Percentiles rank a stretch among this genome's conserved stretches.
Evolutionary conservation across 2,888 invertebrate genomes (phyloP).

Genomic region (Thera britannica): DNA sequence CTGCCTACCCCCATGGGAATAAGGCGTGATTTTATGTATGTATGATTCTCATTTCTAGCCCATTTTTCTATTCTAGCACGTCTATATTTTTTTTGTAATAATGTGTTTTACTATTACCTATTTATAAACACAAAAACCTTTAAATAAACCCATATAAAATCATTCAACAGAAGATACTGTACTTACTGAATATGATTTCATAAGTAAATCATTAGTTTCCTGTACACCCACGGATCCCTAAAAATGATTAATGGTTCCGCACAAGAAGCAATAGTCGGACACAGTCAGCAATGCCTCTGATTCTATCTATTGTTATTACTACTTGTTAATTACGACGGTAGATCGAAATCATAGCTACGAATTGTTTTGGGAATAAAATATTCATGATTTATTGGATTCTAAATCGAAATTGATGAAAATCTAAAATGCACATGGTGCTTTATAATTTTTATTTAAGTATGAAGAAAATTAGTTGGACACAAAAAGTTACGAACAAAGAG

Average conservation of each 20-base stretch:
- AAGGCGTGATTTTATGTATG: too few species aligned
- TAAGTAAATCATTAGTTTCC: not conserved
- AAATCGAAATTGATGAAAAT: not conserved
- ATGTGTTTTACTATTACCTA: too few species aligned
- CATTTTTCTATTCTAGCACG: too few species aligned
- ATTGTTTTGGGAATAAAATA: conserved; percentile 12
- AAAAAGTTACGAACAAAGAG: too few species aligned
- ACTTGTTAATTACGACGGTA: conserved; percentile 41
- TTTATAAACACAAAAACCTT: too few species aligned
- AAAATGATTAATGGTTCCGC: conserved; percentile 68
- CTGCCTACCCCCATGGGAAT: too few species aligned
- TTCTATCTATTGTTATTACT: conserved; percentile 53
- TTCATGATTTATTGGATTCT: not conserved
- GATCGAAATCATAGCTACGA: conserved; percentile 27
- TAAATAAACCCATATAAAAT: not conserved
- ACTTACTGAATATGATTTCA: not conserved
- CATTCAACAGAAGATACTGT: too few species aligned
- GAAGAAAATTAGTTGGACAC: too few species aligned
- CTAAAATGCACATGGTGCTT: not conserved
- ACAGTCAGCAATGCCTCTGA: conserved; percentile 49
- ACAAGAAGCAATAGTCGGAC: conserved; percentile 46
- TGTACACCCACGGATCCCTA: conserved; percentile 49
- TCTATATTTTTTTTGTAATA: too few species aligned
- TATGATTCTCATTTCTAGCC: too few species aligned
- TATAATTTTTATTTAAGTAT: not conserved